Conservation (phyloP, 1,140 invertebrate species). For the Saccostrea cuccullata region DNA sequence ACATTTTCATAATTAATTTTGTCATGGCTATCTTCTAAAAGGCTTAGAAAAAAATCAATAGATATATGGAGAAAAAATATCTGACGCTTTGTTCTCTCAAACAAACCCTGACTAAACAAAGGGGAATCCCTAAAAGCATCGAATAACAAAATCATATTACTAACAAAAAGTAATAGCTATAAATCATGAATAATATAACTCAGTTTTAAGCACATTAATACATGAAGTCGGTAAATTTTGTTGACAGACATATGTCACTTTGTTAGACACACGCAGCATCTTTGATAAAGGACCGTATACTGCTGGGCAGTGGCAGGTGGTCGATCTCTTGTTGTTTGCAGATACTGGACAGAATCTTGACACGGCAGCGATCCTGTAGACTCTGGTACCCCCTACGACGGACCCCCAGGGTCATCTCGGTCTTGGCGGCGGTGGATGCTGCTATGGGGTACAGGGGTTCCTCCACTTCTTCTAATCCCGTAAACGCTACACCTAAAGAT, state of each 20-base stretch:
- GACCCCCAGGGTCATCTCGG: conserved; percentile 84
- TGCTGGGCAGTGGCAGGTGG: conserved; percentile 73
- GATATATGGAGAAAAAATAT: not conserved
- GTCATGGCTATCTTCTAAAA: not conserved
- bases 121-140: not conserved
- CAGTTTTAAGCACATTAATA: not conserved
- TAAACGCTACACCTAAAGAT: conserved; percentile 83
- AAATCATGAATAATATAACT: not conserved
- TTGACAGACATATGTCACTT: not conserved
- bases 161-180: not conserved
- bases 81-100: conserved; percentile 9
- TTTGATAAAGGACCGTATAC: conserved; percentile 71
- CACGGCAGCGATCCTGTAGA: conserved; percentile 83
- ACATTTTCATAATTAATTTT: conserved; percentile 37
- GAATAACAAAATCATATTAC: conserved; percentile 8
- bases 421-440: conserved; percentile 87
- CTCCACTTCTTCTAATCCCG: conserved; percentile 75
- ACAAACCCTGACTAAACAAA: not conserved
- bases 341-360: conserved; percentile 68
- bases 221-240: too few species aligned
- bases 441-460: conserved; percentile 86
- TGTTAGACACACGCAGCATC: conserved; percentile 26
- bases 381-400: conserved; percentile 83
- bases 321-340: conserved; percentile 65
- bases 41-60: conserved; percentile 4